phyloP scores from a whole-genome alignment of 1,140 invertebrate species.

The Ganaspis sp. region DNA sequence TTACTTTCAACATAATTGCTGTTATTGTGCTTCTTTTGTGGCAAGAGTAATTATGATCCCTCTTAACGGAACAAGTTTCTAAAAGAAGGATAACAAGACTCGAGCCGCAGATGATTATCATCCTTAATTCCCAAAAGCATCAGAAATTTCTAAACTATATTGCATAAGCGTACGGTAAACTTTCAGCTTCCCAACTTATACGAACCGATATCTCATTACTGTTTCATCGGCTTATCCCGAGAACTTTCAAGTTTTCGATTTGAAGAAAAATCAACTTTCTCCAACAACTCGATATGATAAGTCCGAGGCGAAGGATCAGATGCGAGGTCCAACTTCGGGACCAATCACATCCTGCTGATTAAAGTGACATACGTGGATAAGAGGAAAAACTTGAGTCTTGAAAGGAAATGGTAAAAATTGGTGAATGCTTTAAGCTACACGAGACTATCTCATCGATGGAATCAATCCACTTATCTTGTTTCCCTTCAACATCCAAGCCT shows the following conservation, averaged over 20 bases:
- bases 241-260: constrained; percentile 14
- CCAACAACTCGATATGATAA: not conserved
- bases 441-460: constrained; percentile 20
- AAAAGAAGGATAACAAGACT: not conserved
- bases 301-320: not conserved
- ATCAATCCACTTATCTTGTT: constrained; percentile 29
- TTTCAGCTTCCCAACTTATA: not conserved
- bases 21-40: too few species aligned
- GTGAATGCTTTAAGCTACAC: not conserved
- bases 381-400: not conserved
- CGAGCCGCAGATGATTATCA: not conserved
- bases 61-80: too few species aligned
- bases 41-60: too few species aligned
- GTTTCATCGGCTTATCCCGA: constrained; percentile 22
- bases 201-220: constrained; percentile 26
- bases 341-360: not conserved
- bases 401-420: not conserved
- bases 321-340: not conserved
- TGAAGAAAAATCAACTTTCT: constrained; percentile 1
- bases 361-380: constrained; percentile 10
- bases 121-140: not conserved
- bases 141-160: not conserved
- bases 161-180: not conserved
- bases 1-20: too few species aligned
- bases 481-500: not conserved